Conservation (phyloP, 2,113 vertebrate species). For the Geococcyx californianus region DNA sequence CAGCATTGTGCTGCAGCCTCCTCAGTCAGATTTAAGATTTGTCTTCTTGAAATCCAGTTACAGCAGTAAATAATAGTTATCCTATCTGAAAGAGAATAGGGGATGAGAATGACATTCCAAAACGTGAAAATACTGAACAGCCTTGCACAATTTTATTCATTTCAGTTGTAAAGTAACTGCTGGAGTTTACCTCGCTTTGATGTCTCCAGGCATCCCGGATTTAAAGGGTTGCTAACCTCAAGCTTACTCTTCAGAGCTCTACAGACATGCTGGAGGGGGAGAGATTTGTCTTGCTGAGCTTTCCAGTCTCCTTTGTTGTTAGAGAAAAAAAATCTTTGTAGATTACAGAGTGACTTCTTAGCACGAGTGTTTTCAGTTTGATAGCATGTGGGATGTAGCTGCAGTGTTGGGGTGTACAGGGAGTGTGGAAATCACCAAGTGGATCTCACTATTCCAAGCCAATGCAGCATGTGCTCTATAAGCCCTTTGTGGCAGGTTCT, state of each 20-base stretch:
- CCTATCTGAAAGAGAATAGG: background rate
- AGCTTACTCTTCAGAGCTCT: background rate
- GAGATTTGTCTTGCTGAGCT: background rate
- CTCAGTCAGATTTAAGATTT: background rate
- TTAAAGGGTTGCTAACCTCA: background rate
- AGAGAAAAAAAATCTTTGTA: background rate
- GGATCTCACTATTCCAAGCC: background rate
- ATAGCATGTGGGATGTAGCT: background rate
- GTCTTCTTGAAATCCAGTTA: background rate
- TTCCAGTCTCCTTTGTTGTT: background rate
- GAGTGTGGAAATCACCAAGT: background rate
- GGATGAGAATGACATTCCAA: background rate
- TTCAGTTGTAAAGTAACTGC: background rate
- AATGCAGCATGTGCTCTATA: rapidly evolving
- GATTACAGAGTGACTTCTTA: background rate
- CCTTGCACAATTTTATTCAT: background rate
- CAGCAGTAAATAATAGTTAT: background rate
- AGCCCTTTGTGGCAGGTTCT: background rate
- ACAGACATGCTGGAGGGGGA: background rate
- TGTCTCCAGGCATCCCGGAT: background rate
- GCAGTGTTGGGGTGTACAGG: background rate
- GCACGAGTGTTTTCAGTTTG: background rate
- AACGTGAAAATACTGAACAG: background rate
- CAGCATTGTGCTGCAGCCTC: background rate
- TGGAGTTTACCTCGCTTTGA: background rate